These are phyloP conservation scores for Terrapene triunguis DNA, from an alignment of 2,113 vertebrate species.

Conservation along the genomic window DNA sequence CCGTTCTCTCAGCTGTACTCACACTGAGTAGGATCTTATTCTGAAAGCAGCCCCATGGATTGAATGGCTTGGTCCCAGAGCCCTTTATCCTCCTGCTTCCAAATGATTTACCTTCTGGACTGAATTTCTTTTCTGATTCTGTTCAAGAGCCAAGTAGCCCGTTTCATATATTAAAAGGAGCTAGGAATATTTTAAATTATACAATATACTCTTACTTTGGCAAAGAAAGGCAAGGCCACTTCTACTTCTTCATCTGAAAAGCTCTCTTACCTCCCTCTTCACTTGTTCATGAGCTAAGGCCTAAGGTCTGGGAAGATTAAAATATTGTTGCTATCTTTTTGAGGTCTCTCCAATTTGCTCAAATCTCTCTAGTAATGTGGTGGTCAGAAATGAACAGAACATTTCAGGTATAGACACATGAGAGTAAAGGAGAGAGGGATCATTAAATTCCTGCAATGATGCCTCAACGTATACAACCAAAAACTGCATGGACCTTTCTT, in stretches of 20 bases:
- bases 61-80: not conserved
- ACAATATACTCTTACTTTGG: not conserved
- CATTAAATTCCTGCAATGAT: not conserved
- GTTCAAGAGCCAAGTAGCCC: rapidly evolving
- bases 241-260: not conserved
- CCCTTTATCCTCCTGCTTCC: not conserved
- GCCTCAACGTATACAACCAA: not conserved
- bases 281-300: not conserved
- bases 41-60: not conserved
- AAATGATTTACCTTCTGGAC: not conserved
- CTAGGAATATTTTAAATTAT: not conserved
- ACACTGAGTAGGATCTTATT: not conserved
- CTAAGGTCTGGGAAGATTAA: not conserved
- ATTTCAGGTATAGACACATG: not conserved
- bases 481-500: not conserved
- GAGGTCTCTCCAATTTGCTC: not conserved
- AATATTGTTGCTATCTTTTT: not conserved
- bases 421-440: not conserved
- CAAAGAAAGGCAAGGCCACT: not conserved
- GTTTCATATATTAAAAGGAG: not conserved
- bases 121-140: not conserved
- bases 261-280: not conserved
- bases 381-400: not conserved
- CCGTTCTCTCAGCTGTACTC: not conserved
- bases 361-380: not conserved